A percentile compares a stretch with the other conserved stretches of the same genome.
Conservation (phyloP, 2,113 vertebrate species). For the Panthera tigris region DNA sequence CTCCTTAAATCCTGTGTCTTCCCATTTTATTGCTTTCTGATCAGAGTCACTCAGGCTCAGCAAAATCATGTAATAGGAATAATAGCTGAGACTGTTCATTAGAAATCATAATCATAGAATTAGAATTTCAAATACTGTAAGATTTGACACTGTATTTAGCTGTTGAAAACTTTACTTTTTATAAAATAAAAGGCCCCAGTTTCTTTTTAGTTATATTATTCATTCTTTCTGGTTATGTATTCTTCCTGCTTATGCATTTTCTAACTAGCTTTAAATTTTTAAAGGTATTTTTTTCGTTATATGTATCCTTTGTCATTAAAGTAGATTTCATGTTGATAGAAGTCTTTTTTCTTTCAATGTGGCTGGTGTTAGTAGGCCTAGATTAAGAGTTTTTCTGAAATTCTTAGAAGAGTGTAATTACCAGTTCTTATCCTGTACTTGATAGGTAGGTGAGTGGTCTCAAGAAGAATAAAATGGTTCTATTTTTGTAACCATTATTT, state of each 20-base stretch:
- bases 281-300: slow-evolving; percentile 4
- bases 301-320: not conserved
- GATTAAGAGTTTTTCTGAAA: slow-evolving; percentile 23
- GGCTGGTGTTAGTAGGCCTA: not conserved
- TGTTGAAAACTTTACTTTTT: not conserved
- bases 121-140: not conserved
- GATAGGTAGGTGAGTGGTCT: slow-evolving; percentile 36
- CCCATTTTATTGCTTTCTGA: not conserved
- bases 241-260: not conserved
- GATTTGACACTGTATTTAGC: not conserved
- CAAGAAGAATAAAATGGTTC: slow-evolving; percentile 43
- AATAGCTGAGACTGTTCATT: not conserved
- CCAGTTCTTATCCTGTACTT: slow-evolving; percentile 23
- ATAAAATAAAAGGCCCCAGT: not conserved
- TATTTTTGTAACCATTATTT: slow-evolving; percentile 57
- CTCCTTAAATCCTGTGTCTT: not conserved
- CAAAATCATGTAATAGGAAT: not conserved
- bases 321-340: not conserved
- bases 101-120: not conserved
- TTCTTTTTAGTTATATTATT: not conserved
- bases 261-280: slow-evolving; percentile 13
- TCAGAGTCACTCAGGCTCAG: not conserved
- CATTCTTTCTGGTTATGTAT: not conserved
- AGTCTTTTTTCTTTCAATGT: not conserved
- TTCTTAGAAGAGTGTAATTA: slow-evolving; percentile 48